phyloP scores from a whole-genome alignment of 2,797 vertebrate genomes.

The Rhinella marina region DNA sequence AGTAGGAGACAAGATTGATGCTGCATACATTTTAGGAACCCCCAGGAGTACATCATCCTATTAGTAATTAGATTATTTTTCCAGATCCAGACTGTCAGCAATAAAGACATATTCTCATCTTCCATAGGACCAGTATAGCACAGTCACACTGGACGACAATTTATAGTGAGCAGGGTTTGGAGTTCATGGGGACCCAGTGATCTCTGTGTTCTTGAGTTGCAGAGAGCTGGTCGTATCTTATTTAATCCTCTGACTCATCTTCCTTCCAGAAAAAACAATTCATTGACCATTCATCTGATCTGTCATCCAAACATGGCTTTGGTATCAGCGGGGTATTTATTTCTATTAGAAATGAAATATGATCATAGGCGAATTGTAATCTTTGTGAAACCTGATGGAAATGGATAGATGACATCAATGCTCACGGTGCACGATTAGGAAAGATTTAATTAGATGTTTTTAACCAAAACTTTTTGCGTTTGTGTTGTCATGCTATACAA shows the following conservation, averaged over 20 bases:
- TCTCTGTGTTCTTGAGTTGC: constrained; percentile 38
- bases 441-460: neutral
- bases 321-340: constrained; percentile 56
- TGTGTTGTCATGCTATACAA: neutral
- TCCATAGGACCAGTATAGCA: neutral
- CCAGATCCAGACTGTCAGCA: neutral
- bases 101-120: constrained; percentile 8
- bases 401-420: constrained; percentile 21
- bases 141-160: neutral
- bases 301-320: constrained; percentile 49
- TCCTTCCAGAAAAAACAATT: constrained; percentile 47
- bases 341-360: constrained; percentile 46
- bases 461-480: neutral
- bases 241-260: constrained; percentile 53
- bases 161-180: constrained; percentile 8
- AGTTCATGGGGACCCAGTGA: constrained; percentile 48
- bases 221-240: constrained; percentile 24
- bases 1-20: neutral
- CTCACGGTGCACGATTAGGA: neutral
- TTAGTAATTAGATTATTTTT: constrained; percentile 9
- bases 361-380: constrained; percentile 37
- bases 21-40: neutral
- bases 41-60: neutral
- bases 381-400: constrained; percentile 36
- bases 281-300: constrained; percentile 47